phyloP scores from a whole-genome alignment of 2,888 invertebrate genomes.

The Hydraecia micacea region DNA sequence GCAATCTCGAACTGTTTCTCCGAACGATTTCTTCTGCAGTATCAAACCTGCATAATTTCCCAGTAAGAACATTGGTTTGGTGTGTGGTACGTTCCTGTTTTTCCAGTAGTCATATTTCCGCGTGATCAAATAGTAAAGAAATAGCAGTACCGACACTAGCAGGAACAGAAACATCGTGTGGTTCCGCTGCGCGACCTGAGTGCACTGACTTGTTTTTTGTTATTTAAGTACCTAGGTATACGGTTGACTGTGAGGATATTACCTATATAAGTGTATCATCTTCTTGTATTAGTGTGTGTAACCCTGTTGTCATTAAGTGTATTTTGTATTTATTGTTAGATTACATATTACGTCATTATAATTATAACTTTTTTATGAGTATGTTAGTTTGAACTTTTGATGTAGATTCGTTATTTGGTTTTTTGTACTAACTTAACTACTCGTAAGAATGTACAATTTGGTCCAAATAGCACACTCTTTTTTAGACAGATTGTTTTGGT shows the following conservation, averaged over 20 bases:
- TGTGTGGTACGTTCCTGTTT: constrained; percentile 63
- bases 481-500: not conserved
- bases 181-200: constrained; percentile 12
- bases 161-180: constrained; percentile 44
- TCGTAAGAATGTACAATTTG: not conserved
- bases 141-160: constrained; percentile 13
- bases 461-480: not conserved
- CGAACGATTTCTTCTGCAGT: constrained; percentile 57
- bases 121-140: constrained; percentile 54
- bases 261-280: not conserved
- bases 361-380: not conserved
- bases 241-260: not conserved
- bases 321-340: not conserved
- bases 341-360: not conserved
- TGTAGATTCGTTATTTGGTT: not conserved
- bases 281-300: constrained; percentile 19
- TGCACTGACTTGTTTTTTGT: constrained; percentile 14
- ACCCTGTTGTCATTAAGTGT: constrained; percentile 8
- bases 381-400: not conserved
- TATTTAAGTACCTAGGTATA: not conserved
- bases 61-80: constrained; percentile 65
- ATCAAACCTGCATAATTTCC: constrained; percentile 71
- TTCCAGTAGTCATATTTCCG: constrained; percentile 69
- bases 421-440: not conserved
- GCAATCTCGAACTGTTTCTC: constrained; percentile 60